A percentile compares a stretch with the other conserved stretches of the same genome.
phyloP scores from a whole-genome alignment of 2,113 vertebrate genomes.

The Fukomys damarensis region DNA sequence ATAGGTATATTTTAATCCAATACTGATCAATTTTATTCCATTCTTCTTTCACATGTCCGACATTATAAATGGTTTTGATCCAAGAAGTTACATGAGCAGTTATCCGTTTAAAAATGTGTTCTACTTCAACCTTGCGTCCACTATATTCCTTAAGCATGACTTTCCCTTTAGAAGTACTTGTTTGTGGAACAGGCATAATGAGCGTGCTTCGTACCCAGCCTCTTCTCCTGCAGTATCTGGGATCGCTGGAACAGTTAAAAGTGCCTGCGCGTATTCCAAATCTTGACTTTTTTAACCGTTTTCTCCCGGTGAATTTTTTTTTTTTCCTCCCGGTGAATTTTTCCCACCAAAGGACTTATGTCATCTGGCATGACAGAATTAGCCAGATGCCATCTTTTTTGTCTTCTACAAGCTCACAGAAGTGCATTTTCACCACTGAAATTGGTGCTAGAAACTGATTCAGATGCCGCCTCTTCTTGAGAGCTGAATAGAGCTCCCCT shows the following conservation, averaged over 20 bases:
- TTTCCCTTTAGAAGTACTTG: constrained; percentile 97
- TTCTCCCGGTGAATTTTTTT: no score
- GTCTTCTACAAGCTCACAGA: constrained; percentile 98
- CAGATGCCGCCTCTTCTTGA: constrained; percentile 95
- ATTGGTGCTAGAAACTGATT: constrained; percentile 93
- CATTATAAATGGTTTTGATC: constrained; percentile 93
- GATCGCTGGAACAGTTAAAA: constrained; percentile 97
- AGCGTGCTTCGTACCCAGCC: constrained; percentile 97
- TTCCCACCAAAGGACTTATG: constrained; percentile 93
- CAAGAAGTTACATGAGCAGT: constrained; percentile 95
- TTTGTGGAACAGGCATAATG: constrained; percentile 98
- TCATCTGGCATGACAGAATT: constrained; percentile 96
- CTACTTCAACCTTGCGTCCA: constrained; percentile 90
- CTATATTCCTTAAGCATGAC: constrained; percentile 97
- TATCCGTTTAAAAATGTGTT: constrained; percentile 99
- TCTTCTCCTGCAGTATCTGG: constrained; percentile 95
- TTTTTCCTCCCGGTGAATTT: constrained; percentile 95
- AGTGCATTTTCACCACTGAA: constrained; percentile 99
- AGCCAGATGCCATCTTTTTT: constrained; percentile 99
- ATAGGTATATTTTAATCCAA: constrained; percentile 95
- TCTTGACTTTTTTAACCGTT: constrained; percentile 98
- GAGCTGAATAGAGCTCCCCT: constrained; percentile 97
- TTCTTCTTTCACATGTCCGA: constrained; percentile 91
- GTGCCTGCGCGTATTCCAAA: constrained; percentile 98
- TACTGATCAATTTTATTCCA: constrained; percentile 93